These are phyloP conservation scores for Albula glossodonta DNA, from an alignment of 2,113 vertebrate genomes.

Conservation along the genomic window DNA sequence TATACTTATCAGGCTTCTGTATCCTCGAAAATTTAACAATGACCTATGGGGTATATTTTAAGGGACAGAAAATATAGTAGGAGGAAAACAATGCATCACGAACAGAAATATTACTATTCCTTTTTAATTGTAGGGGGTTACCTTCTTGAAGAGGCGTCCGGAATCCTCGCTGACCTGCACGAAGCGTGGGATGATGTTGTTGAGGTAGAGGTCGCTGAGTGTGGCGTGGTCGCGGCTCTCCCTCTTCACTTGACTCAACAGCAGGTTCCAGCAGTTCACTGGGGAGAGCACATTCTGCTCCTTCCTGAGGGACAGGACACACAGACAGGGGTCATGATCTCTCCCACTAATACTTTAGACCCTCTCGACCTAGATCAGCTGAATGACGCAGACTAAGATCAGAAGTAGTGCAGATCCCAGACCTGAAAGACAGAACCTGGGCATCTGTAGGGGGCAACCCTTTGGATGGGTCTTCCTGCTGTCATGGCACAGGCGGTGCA, in stretches of 20 bases:
- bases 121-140: constrained; percentile 44
- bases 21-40: no score
- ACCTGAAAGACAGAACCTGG: no score
- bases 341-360: background rate
- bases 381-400: background rate
- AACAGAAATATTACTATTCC: no score
- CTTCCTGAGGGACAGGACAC: constrained; percentile 72
- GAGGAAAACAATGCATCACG: no score
- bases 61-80: no score
- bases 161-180: constrained; percentile 97
- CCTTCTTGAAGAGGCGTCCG: constrained; percentile 97
- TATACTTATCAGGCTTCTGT: no score
- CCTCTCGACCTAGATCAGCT: background rate
- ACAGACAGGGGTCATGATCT: background rate
- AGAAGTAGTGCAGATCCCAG: background rate
- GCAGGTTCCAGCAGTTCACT: constrained; percentile 95
- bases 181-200: constrained; percentile 97
- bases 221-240: constrained; percentile 97
- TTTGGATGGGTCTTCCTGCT: no score
- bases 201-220: constrained; percentile 97
- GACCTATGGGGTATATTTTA: no score
- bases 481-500: no score
- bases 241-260: constrained; percentile 93
- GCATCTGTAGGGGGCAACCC: no score
- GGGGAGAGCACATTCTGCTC: constrained; percentile 94